A percentile compares a stretch with the other conserved stretches of the same genome.
Conservation (phyloP, 2,113 vertebrate genomes). For the Amazona guildingii region DNA sequence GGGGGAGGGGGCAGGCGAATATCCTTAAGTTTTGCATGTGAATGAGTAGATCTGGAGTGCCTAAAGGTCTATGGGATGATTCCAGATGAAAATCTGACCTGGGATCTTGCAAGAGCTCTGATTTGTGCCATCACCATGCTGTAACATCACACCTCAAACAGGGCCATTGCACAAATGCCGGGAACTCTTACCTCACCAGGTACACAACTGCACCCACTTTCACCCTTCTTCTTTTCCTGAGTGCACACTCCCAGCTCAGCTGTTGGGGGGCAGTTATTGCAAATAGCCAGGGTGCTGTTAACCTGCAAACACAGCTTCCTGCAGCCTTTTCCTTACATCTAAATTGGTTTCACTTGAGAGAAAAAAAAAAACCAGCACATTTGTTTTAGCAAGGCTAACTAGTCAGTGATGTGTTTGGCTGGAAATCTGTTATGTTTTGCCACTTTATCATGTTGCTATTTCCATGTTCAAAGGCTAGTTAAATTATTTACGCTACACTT, state of each 20-base stretch:
- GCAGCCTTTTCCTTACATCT: not conserved
- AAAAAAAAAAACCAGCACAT: not conserved
- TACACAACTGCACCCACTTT: not conserved
- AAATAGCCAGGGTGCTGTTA: not conserved
- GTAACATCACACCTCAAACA: not conserved
- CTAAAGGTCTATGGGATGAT: fast-evolving
- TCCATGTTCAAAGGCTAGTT: constrained; percentile 59
- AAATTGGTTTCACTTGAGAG: not conserved
- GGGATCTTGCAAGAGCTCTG: not conserved
- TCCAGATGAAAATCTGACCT: not conserved
- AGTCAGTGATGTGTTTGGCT: constrained; percentile 37
- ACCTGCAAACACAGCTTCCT: not conserved
- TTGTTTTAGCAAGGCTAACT: constrained; percentile 25
- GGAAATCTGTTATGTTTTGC: constrained; percentile 43
- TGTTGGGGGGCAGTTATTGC: not conserved
- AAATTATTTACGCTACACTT: constrained; percentile 65
- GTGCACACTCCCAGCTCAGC: not conserved
- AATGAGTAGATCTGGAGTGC: not conserved
- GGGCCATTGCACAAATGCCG: not conserved
- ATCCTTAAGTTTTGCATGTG: not conserved
- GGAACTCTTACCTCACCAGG: not conserved
- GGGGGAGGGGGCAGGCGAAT: not conserved
- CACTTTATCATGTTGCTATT: constrained; percentile 52
- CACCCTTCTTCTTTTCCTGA: not conserved
- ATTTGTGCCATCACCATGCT: fast-evolving